Evolutionary conservation across 2,113 vertebrate genomes (phyloP).

Genomic region (Semnopithecus entellus): DNA sequence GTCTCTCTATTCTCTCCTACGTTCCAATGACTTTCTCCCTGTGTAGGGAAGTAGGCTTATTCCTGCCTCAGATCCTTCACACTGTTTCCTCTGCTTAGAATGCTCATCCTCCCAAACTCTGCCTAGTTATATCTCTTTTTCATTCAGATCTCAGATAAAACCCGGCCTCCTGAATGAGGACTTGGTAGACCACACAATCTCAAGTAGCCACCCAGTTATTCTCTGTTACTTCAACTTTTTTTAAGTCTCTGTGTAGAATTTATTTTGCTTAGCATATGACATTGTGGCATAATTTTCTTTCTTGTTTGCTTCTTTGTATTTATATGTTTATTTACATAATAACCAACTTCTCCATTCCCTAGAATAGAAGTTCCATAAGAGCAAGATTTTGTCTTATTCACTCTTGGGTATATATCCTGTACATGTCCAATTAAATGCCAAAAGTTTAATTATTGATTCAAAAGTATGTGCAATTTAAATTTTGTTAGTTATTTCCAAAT

Average conservation of each 20-base stretch:
- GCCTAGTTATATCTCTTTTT: not conserved
- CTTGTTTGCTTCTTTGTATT: not conserved
- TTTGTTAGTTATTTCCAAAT: conserved; percentile 24
- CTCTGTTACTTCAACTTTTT: not conserved
- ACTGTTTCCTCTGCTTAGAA: not conserved
- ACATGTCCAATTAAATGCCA: not conserved
- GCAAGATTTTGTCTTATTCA: not conserved
- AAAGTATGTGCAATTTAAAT: conserved; percentile 14
- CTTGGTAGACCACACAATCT: not conserved
- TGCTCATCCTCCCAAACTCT: not conserved
- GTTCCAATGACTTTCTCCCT: not conserved
- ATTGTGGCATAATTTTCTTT: not conserved
- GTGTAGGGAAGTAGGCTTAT: not conserved
- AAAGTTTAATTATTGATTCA: conserved; percentile 28
- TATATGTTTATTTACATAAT: not conserved
- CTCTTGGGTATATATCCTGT: not conserved
- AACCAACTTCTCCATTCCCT: not conserved
- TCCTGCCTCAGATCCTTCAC: not conserved
- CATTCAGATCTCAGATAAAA: not conserved
- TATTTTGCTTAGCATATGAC: not conserved
- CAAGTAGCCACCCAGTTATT: not conserved
- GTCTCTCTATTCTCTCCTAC: not conserved
- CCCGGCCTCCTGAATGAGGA: not conserved
- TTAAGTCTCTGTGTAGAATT: not conserved
- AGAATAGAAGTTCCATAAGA: not conserved